Evolutionary conservation across 2,113 vertebrate genomes (phyloP).

Genomic region (Lota lota): DNA sequence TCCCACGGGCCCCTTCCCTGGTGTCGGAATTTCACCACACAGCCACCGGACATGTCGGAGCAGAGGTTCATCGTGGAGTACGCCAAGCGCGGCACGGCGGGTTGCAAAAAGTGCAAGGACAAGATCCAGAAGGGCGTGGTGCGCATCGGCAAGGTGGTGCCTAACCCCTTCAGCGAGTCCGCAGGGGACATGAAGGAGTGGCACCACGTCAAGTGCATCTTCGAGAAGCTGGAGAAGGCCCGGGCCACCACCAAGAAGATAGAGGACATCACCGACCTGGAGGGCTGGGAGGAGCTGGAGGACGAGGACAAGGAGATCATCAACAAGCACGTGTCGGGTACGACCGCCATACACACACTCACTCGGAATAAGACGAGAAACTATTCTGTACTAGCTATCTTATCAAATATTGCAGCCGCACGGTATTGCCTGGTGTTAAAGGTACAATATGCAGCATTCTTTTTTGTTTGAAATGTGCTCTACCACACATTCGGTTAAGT

Average conservation of each 20-base stretch:
- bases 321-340: constrained; percentile 86
- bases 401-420: no score
- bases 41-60: constrained; percentile 80
- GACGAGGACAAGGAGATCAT: constrained; percentile 88
- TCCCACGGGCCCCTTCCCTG: constrained; percentile 3
- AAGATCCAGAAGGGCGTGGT: constrained; percentile 91
- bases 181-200: constrained; percentile 98
- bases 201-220: constrained; percentile 95
- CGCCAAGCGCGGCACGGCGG: constrained; percentile 90
- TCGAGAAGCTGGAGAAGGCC: constrained; percentile 94
- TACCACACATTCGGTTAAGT: no score
- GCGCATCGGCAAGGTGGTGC: constrained; percentile 92
- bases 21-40: constrained; percentile 19
- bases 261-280: constrained; percentile 91
- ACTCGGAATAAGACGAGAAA: no score
- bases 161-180: constrained; percentile 96
- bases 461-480: no score
- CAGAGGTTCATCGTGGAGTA: constrained; percentile 95
- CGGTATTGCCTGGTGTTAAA: no score
- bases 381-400: no score
- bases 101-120: constrained; percentile 98
- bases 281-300: constrained; percentile 94
- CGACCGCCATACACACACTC: neutral
- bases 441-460: no score
- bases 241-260: constrained; percentile 95